Evolutionary conservation across 1,140 invertebrate genomes (phyloP).

Genomic region (Cydia splendana): DNA sequence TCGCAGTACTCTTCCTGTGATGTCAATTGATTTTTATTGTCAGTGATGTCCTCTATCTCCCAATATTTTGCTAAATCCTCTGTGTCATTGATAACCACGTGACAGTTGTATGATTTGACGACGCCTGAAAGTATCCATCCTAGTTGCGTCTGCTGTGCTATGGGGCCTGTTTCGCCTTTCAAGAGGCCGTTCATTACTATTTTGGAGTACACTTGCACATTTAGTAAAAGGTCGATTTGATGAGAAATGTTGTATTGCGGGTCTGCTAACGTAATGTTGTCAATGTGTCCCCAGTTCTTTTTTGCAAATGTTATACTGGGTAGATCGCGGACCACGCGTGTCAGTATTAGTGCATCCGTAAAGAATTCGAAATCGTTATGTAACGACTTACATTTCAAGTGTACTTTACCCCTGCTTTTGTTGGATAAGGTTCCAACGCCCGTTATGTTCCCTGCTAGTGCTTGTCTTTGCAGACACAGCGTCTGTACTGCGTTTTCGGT

Average conservation of each 20-base stretch:
- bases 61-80: slow-evolving; percentile 34
- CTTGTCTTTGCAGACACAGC: background rate
- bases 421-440: slow-evolving; percentile 32
- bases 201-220: slow-evolving; percentile 39
- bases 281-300: slow-evolving; percentile 40
- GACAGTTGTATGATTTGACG: slow-evolving; percentile 32
- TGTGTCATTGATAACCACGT: slow-evolving; percentile 18
- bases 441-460: slow-evolving; percentile 21
- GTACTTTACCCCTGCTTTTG: slow-evolving; percentile 32
- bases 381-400: slow-evolving; percentile 29
- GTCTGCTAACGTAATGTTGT: slow-evolving; percentile 41
- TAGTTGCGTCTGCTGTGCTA: slow-evolving; percentile 50
- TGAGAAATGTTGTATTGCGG: slow-evolving; percentile 39
- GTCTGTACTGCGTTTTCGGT: slow-evolving; percentile 33
- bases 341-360: slow-evolving; percentile 39
- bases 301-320: background rate
- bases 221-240: slow-evolving; percentile 42
- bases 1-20: slow-evolving; percentile 28
- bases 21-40: background rate
- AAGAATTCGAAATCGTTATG: slow-evolving; percentile 36
- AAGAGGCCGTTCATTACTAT: slow-evolving; percentile 40
- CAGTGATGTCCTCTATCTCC: slow-evolving; percentile 35
- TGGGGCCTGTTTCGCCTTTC: slow-evolving; percentile 36
- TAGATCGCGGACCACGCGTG: slow-evolving; percentile 37
- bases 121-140: slow-evolving; percentile 53